Base-by-base conservation (phyloP, 2,888 invertebrate species). In the Drosophila nigricruria region DNA sequence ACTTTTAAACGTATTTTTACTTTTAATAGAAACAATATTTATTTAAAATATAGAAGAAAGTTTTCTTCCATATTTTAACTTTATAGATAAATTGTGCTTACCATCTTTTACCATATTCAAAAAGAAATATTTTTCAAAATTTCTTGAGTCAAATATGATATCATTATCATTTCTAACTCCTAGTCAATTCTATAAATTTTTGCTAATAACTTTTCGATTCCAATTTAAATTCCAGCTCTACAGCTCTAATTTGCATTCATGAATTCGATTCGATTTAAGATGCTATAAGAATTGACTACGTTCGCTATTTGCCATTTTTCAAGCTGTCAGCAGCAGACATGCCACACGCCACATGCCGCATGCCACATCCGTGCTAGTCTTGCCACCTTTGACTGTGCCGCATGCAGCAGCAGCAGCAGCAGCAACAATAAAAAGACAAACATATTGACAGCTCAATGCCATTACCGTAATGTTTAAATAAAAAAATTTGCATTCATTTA, bases 401-500 rank as follows among this genome's bases (percentile, higher is more conserved):
- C 40, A 25, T 20, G 42, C 12, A 40, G 30, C 66, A 74, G 36
- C 18, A 52, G 34, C 34, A 36, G 36, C 73, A 74, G 49, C 25
- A 54, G 20, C 47, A 53, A 84, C 88, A 81, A 84, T 84, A 79
- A 74, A 77, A 74, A 79, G 80, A 74, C 82, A 82, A 84, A 84
- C 88, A 82, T 86, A 86, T 86, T 86, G 85, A 86, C 84, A 84
- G 89, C 89, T 84, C 80, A 88, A 82, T 89, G 80, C 85, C 76
- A 78, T 86, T 86, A 89, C 73, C 62, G 79, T 73, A 81, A 81
- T 88, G 90, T 88, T 86, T 79, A 89, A 88, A 86, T 79, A 74
- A 68, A 73, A 49, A 81, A 87, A 88, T 90, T 88, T 90, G 88
- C 90, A 88, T 90, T 88, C 85, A 88, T 88, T 88, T 89, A 71